Conservation (phyloP, 1,140 invertebrate genomes). For the Tetramorium parvispinum region DNA sequence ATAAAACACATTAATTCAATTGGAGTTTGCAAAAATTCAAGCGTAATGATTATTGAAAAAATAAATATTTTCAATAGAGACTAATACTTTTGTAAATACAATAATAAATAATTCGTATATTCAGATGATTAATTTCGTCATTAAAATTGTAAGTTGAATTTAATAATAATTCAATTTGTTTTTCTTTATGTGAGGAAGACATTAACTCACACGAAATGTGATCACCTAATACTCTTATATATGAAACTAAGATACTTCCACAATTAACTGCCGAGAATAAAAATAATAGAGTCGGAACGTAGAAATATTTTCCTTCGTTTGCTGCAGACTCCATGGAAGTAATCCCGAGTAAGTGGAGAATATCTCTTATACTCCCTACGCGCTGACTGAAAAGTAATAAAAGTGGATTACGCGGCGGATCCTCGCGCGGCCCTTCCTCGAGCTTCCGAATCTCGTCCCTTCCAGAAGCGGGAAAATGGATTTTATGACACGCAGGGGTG, state of each 20-base stretch:
- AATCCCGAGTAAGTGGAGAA: slow-evolving; percentile 73
- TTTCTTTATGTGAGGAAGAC: background rate
- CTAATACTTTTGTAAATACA: background rate
- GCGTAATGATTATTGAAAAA: background rate
- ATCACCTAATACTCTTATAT: background rate
- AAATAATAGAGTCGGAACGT: slow-evolving; percentile 30
- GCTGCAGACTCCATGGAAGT: slow-evolving; percentile 68
- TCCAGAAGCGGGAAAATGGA: slow-evolving; percentile 70
- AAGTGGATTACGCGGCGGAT: slow-evolving; percentile 72
- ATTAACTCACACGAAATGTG: background rate
- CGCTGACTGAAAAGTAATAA: slow-evolving; percentile 76
- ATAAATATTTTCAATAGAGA: background rate
- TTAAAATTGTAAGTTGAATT: slow-evolving; percentile 11
- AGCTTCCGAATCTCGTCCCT: slow-evolving; percentile 65
- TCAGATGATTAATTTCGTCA: background rate
- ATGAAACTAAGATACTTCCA: background rate
- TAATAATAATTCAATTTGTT: background rate
- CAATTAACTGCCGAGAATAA: slow-evolving; percentile 36
- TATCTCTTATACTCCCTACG: slow-evolving; percentile 58
- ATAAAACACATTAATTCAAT: background rate
- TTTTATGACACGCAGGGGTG: slow-evolving; percentile 60
- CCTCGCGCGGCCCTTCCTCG: slow-evolving; percentile 55
- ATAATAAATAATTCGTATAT: background rate
- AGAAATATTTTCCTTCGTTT: slow-evolving; percentile 69
- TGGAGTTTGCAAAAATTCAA: background rate